A percentile compares a stretch with the other conserved stretches of the same genome.
These are phyloP conservation scores for Aradophagus sp. DNA, from an alignment of 1,140 invertebrate genomes.

Conservation along the genomic window DNA sequence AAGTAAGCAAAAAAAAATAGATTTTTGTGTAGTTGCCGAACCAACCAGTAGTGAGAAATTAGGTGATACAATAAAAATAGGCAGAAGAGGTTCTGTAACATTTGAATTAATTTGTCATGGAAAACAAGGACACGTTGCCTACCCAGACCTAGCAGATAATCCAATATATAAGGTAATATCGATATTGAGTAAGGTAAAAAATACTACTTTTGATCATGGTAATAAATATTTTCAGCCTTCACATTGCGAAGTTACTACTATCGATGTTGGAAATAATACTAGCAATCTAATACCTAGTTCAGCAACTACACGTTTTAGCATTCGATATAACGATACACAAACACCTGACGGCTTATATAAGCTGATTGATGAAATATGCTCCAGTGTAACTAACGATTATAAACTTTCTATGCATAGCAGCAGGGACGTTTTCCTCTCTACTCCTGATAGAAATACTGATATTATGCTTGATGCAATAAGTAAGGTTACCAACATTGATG, in stretches of 20 bases:
- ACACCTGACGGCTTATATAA: slow-evolving; percentile 11
- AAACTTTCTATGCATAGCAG: slow-evolving; percentile 6
- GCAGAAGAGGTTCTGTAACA: slow-evolving; percentile 16
- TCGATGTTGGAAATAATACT: slow-evolving; percentile 16
- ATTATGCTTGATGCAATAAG: slow-evolving; percentile 23
- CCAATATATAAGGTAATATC: slow-evolving; percentile 15
- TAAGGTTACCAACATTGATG: slow-evolving; percentile 21
- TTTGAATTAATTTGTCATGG: slow-evolving; percentile 15
- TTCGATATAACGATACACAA: slow-evolving; percentile 15
- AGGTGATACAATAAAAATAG: slow-evolving; percentile 23
- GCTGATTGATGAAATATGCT: slow-evolving; percentile 11
- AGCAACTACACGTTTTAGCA: slow-evolving; percentile 12
- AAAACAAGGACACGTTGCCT: slow-evolving; percentile 24
- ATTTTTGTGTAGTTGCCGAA: slow-evolving; percentile 22
- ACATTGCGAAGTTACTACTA: slow-evolving; percentile 17
- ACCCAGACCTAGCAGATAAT: slow-evolving; percentile 16
- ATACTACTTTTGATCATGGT: slow-evolving; percentile 19
- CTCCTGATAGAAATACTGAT: slow-evolving; percentile 20
- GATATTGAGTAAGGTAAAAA: slow-evolving; percentile 11
- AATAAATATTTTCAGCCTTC: slow-evolving; percentile 18
- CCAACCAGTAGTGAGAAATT: slow-evolving; percentile 23
- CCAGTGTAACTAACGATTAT: slow-evolving; percentile 10
- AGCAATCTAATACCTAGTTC: slow-evolving; percentile 17
- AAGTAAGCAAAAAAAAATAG: slow-evolving; percentile 23
- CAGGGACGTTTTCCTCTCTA: slow-evolving; percentile 15